Conservation (phyloP, 2,797 vertebrate genomes). For the Danio albolineatus region DNA sequence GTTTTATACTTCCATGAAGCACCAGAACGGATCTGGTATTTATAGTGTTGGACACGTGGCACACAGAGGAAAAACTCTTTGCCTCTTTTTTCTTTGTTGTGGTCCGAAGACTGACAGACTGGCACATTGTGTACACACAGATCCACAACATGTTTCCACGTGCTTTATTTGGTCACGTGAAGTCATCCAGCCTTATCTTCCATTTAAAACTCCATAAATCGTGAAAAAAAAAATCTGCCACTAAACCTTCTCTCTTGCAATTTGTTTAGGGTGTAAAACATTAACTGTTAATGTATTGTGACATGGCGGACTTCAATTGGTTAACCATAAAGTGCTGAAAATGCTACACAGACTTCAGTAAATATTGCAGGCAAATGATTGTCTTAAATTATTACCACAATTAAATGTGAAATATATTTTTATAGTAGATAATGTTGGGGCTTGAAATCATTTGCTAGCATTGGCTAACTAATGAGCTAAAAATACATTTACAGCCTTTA, state of each 20-base stretch:
- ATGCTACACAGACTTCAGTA: background rate
- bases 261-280: background rate
- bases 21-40: background rate
- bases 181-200: background rate
- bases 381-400: background rate
- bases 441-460: background rate
- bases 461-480: background rate
- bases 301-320: background rate
- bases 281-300: background rate
- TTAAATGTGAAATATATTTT: background rate
- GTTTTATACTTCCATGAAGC: background rate
- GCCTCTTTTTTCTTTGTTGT: constrained; percentile 11
- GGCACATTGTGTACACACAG: constrained; percentile 5
- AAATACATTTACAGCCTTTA: background rate
- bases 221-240: background rate
- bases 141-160: constrained; percentile 16
- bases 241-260: background rate
- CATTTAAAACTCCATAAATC: background rate
- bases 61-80: background rate
- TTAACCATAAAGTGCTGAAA: background rate
- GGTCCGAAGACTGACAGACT: background rate
- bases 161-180: background rate
- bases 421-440: background rate
- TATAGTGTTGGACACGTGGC: constrained; percentile 17
- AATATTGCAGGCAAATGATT: background rate